Evolutionary conservation across 2,888 invertebrate species (phyloP).

Genomic region (Netelia melanura): DNA sequence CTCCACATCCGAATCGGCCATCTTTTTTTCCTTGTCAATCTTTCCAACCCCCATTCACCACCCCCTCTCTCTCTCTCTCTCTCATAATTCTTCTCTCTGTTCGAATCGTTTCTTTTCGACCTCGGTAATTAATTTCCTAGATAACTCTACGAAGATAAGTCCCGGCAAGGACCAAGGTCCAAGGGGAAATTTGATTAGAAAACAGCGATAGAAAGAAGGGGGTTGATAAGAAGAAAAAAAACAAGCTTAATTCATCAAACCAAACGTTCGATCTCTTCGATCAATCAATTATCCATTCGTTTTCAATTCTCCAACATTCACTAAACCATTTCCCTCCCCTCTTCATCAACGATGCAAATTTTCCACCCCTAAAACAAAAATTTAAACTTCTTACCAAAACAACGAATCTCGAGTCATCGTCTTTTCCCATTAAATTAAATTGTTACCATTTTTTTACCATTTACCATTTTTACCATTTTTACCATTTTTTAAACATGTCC

Average conservation of each 20-base stretch:
- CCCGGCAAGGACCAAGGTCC: slow-evolving; percentile 24
- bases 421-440: no score
- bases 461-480: no score
- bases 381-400: no score
- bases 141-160: slow-evolving; percentile 37
- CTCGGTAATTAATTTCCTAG: slow-evolving; percentile 57
- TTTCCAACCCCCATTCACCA: slow-evolving; percentile 21
- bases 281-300: background rate
- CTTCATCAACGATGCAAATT: background rate
- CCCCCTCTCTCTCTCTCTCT: slow-evolving; percentile 18
- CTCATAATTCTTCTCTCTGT: slow-evolving; percentile 57
- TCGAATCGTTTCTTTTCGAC: slow-evolving; percentile 23
- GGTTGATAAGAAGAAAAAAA: background rate
- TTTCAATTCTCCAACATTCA: background rate
- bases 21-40: slow-evolving; percentile 59
- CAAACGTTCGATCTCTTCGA: slow-evolving; percentile 25
- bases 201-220: slow-evolving; percentile 8
- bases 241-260: slow-evolving; percentile 54
- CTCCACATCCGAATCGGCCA: slow-evolving; percentile 49
- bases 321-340: background rate
- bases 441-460: no score
- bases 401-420: no score
- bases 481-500: background rate
- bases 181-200: slow-evolving; percentile 63
- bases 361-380: no score